These are phyloP conservation scores for Prionailurus bengalensis DNA, from an alignment of 2,113 vertebrate species.

Conservation along the genomic window DNA sequence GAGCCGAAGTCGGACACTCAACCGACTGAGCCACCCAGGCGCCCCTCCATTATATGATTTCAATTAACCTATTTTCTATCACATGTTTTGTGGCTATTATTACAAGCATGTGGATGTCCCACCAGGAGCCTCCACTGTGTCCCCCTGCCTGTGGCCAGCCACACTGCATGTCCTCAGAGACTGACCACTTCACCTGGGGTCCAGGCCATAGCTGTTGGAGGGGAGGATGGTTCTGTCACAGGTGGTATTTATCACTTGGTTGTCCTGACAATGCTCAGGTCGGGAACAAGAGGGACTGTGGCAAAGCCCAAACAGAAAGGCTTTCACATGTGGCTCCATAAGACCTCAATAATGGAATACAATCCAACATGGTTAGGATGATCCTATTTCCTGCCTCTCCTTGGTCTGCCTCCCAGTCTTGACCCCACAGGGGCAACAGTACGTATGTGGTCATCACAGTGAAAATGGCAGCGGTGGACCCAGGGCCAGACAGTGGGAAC, in stretches of 20 bases:
- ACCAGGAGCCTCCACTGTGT: too few species aligned
- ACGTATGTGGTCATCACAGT: accelerated
- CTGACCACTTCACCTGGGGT: accelerated
- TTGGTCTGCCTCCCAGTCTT: not conserved
- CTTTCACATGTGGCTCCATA: not conserved
- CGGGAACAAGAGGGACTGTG: not conserved
- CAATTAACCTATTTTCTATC: not conserved
- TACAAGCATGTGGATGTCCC: not conserved
- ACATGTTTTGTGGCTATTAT: not conserved
- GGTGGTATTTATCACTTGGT: accelerated
- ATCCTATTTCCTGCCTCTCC: not conserved
- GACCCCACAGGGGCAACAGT: not conserved
- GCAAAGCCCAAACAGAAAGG: accelerated
- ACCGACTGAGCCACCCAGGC: too few species aligned
- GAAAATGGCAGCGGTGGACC: not conserved
- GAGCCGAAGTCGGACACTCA: too few species aligned
- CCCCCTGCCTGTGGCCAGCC: accelerated
- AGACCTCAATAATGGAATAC: too few species aligned
- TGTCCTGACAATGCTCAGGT: accelerated
- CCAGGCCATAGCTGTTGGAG: too few species aligned
- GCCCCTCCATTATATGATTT: not conserved
- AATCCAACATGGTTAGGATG: too few species aligned
- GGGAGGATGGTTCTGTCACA: not conserved
- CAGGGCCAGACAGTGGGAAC: accelerated
- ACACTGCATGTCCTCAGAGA: accelerated